Percentiles rank a stretch among this genome's conserved stretches.
Conservation (phyloP, 2,113 vertebrate genomes). For the Perca fluviatilis region DNA sequence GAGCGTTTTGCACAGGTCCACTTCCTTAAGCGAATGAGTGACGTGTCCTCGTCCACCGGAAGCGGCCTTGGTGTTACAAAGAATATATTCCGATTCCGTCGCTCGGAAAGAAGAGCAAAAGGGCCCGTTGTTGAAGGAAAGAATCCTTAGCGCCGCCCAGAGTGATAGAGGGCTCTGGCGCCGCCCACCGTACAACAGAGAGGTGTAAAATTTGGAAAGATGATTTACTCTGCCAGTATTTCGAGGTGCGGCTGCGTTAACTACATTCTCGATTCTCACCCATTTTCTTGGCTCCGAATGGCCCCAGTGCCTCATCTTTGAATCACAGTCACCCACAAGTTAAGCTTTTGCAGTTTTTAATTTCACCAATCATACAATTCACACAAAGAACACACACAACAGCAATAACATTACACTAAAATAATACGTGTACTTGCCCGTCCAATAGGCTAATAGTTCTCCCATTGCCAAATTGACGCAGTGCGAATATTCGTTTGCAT, state of each 20-base stretch:
- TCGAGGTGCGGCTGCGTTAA: neutral
- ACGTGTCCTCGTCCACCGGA: conserved; percentile 78
- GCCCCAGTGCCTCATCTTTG: neutral
- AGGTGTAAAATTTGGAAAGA: neutral
- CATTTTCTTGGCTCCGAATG: too few species aligned
- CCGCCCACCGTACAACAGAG: neutral
- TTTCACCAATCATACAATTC: neutral
- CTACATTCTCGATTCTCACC: neutral
- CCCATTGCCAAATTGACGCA: neutral
- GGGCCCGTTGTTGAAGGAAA: accelerated
- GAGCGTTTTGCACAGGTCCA: neutral
- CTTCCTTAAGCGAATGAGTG: conserved; percentile 65
- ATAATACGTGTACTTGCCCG: neutral
- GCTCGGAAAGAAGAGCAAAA: neutral
- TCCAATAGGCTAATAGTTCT: too few species aligned
- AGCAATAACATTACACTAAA: neutral
- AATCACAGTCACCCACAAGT: neutral
- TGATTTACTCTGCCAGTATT: neutral
- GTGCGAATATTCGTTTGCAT: neutral
- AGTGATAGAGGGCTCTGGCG: too few species aligned
- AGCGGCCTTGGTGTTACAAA: conserved; percentile 39
- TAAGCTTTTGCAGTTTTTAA: too few species aligned
- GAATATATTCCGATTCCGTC: conserved; percentile 48
- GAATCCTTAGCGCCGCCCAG: neutral
- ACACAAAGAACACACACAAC: neutral